Conservation (phyloP, 1,140 invertebrate genomes). For the Carposina sasakii region DNA sequence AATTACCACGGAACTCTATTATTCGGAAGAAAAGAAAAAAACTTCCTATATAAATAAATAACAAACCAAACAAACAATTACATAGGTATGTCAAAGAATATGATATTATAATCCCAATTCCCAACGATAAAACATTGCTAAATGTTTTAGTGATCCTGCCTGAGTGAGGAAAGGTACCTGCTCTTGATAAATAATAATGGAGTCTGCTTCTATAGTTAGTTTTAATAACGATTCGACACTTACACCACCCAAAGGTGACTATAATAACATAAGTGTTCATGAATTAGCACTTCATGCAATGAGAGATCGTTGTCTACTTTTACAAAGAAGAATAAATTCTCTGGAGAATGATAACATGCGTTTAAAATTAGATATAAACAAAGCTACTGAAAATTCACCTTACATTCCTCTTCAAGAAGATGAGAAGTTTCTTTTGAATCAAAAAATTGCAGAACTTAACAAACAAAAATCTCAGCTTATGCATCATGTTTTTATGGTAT, state of each 20-base stretch:
- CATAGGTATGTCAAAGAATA: too few species aligned
- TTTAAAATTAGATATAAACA: constrained; percentile 73
- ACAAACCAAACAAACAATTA: too few species aligned
- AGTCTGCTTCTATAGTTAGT: constrained; percentile 62
- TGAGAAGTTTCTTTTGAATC: constrained; percentile 67
- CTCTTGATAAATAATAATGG: too few species aligned
- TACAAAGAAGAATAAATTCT: constrained; percentile 78
- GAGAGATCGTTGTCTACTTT: constrained; percentile 82
- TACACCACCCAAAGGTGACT: constrained; percentile 52
- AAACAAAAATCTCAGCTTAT: constrained; percentile 83
- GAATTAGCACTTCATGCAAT: constrained; percentile 85
- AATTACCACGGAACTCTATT: too few species aligned
- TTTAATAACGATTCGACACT: constrained; percentile 64
- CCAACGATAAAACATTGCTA: too few species aligned
- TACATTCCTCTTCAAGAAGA: constrained; percentile 53
- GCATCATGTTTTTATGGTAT: constrained; percentile 84
- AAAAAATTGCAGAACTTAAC: constrained; percentile 77
- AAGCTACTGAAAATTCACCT: constrained; percentile 37
- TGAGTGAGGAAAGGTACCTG: too few species aligned
- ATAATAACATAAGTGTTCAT: constrained; percentile 73
- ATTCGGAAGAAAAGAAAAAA: too few species aligned
- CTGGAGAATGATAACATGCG: constrained; percentile 84
- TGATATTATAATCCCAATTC: too few species aligned
- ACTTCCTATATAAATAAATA: too few species aligned
- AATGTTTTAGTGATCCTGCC: too few species aligned